Percentiles rank a stretch among this genome's conserved stretches.
phyloP scores from a whole-genome alignment of 2,888 invertebrate genomes.

The Andrena flavipes region DNA sequence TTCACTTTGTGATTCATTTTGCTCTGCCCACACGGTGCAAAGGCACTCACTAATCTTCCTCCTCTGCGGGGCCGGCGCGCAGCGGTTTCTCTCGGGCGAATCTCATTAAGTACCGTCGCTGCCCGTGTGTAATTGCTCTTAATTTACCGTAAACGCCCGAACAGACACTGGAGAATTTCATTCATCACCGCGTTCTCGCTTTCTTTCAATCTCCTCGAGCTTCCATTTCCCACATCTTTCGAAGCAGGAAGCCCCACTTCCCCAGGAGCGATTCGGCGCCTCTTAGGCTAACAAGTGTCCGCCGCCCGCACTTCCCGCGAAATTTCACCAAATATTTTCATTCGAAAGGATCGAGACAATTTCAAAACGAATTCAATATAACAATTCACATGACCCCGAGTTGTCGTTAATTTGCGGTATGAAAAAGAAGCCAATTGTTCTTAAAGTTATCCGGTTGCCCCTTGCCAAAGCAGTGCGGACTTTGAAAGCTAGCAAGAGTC shows the following conservation, averaged over 20 bases:
- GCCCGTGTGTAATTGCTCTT: slow-evolving; percentile 80
- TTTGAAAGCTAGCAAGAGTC: not conserved
- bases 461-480: no score
- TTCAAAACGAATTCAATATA: no score
- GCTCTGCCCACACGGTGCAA: slow-evolving; percentile 66
- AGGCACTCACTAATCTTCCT: slow-evolving; percentile 61
- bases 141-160: slow-evolving; percentile 78
- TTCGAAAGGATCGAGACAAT: no score
- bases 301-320: no score
- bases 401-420: no score
- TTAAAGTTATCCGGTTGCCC: no score
- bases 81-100: slow-evolving; percentile 26
- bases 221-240: not conserved
- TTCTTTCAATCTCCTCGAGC: slow-evolving; percentile 3
- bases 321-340: no score
- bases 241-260: no score
- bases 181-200: slow-evolving; percentile 62
- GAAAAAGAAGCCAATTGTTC: no score
- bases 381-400: no score
- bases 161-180: slow-evolving; percentile 76
- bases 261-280: no score
- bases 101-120: slow-evolving; percentile 73
- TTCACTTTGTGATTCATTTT: slow-evolving; percentile 79
- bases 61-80: not conserved
- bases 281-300: no score